These are phyloP conservation scores for Phocoena sinus DNA, from an alignment of 2,113 vertebrate genomes.

Conservation along the genomic window DNA sequence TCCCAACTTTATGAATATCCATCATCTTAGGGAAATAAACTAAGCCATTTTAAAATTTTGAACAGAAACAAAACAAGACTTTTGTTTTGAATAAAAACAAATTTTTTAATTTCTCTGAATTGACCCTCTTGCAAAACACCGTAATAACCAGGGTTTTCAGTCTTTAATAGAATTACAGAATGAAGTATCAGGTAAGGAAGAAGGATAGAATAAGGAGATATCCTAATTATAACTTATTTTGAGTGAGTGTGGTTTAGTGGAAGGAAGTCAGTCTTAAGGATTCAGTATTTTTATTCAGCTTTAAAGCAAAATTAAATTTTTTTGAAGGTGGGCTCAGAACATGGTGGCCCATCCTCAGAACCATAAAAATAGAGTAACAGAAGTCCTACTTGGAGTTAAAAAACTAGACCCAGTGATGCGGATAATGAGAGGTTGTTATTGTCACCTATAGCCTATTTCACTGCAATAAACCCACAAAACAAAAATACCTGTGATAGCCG, in stretches of 20 bases:
- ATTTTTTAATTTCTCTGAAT: background rate
- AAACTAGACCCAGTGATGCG: background rate
- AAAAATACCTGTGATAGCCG: background rate
- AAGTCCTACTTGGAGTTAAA: background rate
- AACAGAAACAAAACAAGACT: background rate
- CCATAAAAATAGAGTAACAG: background rate
- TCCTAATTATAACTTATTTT: background rate
- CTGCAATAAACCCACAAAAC: background rate
- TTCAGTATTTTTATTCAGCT: background rate
- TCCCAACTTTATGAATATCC: background rate
- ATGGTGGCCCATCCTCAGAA: background rate
- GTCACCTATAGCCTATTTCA: background rate
- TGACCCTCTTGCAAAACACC: background rate
- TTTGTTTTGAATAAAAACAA: slow-evolving; percentile 11
- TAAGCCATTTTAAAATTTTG: background rate
- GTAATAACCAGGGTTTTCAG: background rate
- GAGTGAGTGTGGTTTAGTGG: background rate
- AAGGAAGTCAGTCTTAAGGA: background rate
- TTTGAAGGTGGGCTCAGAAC: background rate
- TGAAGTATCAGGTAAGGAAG: background rate
- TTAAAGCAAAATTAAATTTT: slow-evolving; percentile 22
- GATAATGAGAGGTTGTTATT: background rate
- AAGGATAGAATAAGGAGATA: background rate
- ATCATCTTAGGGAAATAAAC: background rate
- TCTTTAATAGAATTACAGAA: background rate